Conservation (phyloP, 2,888 invertebrate genomes). For the Ormia ochracea region DNA sequence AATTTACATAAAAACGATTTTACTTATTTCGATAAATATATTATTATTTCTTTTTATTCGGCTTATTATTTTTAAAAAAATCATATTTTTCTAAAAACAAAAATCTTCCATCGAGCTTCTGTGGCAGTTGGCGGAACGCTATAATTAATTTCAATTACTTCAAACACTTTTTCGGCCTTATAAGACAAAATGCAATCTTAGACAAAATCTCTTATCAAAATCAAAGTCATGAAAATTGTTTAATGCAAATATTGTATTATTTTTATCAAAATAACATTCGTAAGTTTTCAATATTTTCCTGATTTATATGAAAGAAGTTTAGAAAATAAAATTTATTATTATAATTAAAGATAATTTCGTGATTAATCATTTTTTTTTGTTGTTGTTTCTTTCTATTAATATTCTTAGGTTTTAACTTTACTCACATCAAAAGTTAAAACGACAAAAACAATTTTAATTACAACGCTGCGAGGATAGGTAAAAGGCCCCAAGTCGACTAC, state of each 20-base stretch:
- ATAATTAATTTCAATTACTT: too few relatives aligned
- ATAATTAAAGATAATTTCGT: neutral
- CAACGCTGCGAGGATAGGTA: too few relatives aligned
- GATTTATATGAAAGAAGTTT: neutral
- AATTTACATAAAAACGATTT: constrained; percentile 22
- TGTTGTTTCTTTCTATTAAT: neutral
- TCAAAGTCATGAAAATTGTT: too few relatives aligned
- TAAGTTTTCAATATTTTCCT: neutral
- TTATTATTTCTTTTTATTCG: neutral
- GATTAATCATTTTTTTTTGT: too few relatives aligned
- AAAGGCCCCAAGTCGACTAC: neutral
- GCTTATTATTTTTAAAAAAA: neutral
- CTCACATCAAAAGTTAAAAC: neutral
- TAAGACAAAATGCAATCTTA: too few relatives aligned
- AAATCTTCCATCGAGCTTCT: too few relatives aligned
- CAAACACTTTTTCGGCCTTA: too few relatives aligned
- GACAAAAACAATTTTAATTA: neutral
- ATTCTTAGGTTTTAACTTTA: neutral
- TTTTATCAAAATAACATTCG: neutral
- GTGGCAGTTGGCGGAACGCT: too few relatives aligned
- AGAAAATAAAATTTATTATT: neutral
- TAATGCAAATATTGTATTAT: too few relatives aligned
- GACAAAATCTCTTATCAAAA: neutral
- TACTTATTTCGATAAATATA: constrained; percentile 1
- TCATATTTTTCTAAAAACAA: neutral